Percentiles rank a stretch among this genome's conserved stretches.
Conservation (phyloP, 1,140 invertebrate genomes). For the Calosoma granatense region DNA sequence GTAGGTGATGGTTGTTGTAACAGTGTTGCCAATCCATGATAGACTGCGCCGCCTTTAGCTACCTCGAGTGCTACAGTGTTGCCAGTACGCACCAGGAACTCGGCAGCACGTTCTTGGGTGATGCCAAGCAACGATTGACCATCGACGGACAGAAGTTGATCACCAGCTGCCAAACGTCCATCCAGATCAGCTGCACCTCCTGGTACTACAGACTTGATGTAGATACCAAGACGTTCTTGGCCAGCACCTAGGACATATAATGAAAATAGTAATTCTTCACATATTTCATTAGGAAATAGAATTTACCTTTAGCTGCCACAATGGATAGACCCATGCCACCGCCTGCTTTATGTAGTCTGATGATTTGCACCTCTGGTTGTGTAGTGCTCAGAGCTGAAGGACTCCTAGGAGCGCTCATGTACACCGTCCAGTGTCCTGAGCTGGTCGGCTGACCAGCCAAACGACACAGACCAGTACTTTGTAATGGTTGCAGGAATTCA, state of each 20-base stretch:
- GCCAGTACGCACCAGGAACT: slow-evolving; percentile 89
- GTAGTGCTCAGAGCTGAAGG: slow-evolving; percentile 36
- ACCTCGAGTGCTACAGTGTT: slow-evolving; percentile 90
- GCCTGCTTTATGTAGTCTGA: slow-evolving; percentile 81
- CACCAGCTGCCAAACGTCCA: slow-evolving; percentile 87
- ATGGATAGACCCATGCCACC: slow-evolving; percentile 91
- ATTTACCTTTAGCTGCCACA: slow-evolving; percentile 70
- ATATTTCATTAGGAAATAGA: slow-evolving; percentile 25
- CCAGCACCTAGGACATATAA: slow-evolving; percentile 53
- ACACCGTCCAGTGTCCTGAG: slow-evolving; percentile 89
- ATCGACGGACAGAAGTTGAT: slow-evolving; percentile 95
- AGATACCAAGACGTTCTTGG: slow-evolving; percentile 89
- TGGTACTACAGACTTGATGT: slow-evolving; percentile 94
- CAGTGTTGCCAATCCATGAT: slow-evolving; percentile 89
- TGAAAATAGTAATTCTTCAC: not conserved
- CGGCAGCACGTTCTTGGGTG: slow-evolving; percentile 93
- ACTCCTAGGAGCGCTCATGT: slow-evolving; percentile 58
- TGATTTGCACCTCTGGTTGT: slow-evolving; percentile 55
- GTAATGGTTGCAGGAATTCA: slow-evolving; percentile 83
- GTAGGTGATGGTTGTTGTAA: slow-evolving; percentile 83
- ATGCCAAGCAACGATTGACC: slow-evolving; percentile 88
- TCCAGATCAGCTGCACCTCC: slow-evolving; percentile 93
- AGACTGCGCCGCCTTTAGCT: slow-evolving; percentile 93
- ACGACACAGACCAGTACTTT: slow-evolving; percentile 76
- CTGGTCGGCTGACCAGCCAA: slow-evolving; percentile 83